These are phyloP conservation scores for Leptobrachium ailaonicum DNA, from an alignment of 2,113 vertebrate genomes.

Conservation along the genomic window DNA sequence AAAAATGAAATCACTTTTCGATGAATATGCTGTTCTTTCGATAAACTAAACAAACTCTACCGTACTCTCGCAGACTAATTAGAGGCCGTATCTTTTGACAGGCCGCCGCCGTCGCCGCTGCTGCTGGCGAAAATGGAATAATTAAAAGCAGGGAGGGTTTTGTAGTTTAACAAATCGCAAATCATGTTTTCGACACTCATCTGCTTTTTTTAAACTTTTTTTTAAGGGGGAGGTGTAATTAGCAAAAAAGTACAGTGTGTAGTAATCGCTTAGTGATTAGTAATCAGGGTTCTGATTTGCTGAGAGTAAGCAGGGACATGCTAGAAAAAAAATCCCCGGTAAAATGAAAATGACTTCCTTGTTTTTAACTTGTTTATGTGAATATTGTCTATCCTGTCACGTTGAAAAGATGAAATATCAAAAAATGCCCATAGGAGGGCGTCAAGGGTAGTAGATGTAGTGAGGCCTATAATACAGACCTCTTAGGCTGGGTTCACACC, in stretches of 20 bases:
- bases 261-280: neutral
- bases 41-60: constrained; percentile 31
- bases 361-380: too few relatives aligned
- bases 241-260: neutral
- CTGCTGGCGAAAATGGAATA: constrained; percentile 44
- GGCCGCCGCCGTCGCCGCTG: constrained; percentile 8
- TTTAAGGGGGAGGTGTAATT: neutral
- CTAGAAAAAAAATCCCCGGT: too few relatives aligned
- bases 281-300: too few relatives aligned
- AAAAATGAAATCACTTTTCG: constrained; percentile 2
- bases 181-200: constrained; percentile 13
- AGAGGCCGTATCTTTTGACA: constrained; percentile 40
- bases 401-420: too few relatives aligned
- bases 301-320: too few relatives aligned
- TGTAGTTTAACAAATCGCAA: constrained; percentile 52
- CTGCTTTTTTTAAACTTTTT: neutral
- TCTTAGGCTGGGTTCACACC: too few relatives aligned
- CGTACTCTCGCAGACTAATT: constrained; percentile 39
- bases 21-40: constrained; percentile 34
- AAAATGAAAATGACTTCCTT: too few relatives aligned
- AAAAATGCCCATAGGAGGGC: too few relatives aligned
- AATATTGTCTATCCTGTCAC: too few relatives aligned
- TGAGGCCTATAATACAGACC: too few relatives aligned
- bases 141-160: constrained; percentile 55
- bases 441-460: too few relatives aligned